Evolutionary conservation across 2,888 invertebrate species (phyloP).

Genomic region (Calameuta filiformis): DNA sequence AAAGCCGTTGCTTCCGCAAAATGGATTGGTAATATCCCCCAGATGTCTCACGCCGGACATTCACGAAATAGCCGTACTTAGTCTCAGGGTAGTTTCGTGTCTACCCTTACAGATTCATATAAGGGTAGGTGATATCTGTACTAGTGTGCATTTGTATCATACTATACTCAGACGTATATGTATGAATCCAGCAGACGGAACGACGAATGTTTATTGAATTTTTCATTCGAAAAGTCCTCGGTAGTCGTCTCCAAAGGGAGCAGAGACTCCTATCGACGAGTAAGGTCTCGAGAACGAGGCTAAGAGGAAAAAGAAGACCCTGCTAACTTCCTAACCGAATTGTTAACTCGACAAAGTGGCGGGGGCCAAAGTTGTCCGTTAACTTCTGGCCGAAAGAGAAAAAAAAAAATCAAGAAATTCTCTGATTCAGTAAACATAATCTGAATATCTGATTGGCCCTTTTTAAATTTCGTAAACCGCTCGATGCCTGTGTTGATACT

Average conservation of each 20-base stretch:
- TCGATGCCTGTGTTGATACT: not conserved
- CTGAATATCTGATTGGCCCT: constrained; percentile 58
- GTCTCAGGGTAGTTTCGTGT: not conserved
- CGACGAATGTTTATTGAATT: constrained; percentile 9
- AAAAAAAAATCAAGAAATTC: constrained; percentile 15
- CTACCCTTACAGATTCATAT: not conserved
- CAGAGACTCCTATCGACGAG: not conserved
- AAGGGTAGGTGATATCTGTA: not conserved
- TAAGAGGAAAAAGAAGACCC: constrained; percentile 13
- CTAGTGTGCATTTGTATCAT: not conserved
- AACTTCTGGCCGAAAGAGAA: constrained; percentile 45
- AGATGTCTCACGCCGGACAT: not conserved
- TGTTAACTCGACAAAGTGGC: constrained; percentile 50
- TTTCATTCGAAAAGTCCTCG: not conserved
- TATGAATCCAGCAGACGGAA: not conserved
- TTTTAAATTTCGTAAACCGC: constrained; percentile 28
- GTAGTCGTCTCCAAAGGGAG: not conserved
- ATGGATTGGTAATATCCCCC: not conserved
- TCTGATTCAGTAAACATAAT: constrained; percentile 55
- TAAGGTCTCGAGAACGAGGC: constrained; percentile 7
- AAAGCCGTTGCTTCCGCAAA: not conserved
- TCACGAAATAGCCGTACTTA: not conserved
- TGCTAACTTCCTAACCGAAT: constrained; percentile 58
- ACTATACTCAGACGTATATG: not conserved
- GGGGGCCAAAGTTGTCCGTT: constrained; percentile 51